Evolutionary conservation across 2,113 vertebrate genomes (phyloP).

Genomic region (Tachycineta bicolor): DNA sequence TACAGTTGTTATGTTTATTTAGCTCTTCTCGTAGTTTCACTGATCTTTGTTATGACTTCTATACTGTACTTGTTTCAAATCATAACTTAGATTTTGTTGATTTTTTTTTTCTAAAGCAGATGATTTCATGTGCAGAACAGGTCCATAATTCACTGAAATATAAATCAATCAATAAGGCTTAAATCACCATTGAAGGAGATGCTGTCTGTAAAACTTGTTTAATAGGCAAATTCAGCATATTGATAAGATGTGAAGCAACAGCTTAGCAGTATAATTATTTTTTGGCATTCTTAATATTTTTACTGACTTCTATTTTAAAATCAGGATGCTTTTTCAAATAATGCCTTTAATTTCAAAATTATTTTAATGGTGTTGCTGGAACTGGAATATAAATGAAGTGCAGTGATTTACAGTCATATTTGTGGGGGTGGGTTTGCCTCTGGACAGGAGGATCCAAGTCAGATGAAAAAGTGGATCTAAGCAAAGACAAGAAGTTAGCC

Average conservation of each 20-base stretch:
- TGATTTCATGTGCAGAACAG: not conserved
- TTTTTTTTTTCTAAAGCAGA: not conserved
- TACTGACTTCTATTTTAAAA: not conserved
- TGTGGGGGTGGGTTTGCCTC: constrained; percentile 28
- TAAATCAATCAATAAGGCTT: not conserved
- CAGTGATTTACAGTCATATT: not conserved
- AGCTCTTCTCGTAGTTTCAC: not conserved
- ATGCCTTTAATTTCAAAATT: not conserved
- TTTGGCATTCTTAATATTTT: not conserved
- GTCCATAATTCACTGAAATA: not conserved
- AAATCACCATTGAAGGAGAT: not conserved
- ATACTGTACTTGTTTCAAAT: not conserved
- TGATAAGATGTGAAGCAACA: not conserved
- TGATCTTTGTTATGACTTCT: not conserved
- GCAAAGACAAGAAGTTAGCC: constrained; percentile 96
- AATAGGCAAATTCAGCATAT: not conserved
- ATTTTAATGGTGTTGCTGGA: not conserved
- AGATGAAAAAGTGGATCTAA: constrained; percentile 94
- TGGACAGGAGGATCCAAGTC: constrained; percentile 88
- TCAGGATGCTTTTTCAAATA: not conserved
- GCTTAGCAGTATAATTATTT: not conserved
- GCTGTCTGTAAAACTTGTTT: not conserved
- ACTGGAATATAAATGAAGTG: not conserved
- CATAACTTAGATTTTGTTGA: not conserved
- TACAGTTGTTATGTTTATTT: not conserved